phyloP scores from a whole-genome alignment of 2,113 vertebrate species.

The Lampris megalopsis region DNA sequence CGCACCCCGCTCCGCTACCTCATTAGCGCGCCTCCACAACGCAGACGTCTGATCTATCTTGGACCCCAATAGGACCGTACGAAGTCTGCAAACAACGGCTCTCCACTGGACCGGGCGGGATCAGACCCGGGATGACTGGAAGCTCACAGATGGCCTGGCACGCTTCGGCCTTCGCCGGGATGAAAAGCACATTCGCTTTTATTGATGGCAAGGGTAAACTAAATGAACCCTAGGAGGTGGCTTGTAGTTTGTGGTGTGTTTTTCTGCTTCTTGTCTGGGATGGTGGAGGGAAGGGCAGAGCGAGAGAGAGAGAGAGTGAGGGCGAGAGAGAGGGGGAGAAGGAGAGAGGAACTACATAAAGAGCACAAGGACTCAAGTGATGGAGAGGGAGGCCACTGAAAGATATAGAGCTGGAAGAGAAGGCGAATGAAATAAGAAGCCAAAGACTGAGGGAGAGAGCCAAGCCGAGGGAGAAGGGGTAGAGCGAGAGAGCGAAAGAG shows the following conservation, averaged over 20 bases:
- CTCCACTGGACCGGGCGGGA: slow-evolving; percentile 45
- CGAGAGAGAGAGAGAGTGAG: not conserved
- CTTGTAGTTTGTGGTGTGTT: slow-evolving; percentile 2
- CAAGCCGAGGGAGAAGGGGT: slow-evolving; percentile 3
- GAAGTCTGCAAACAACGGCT: slow-evolving; percentile 42
- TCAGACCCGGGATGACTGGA: slow-evolving; percentile 25
- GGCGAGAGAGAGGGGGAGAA: not conserved
- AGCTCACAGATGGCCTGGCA: slow-evolving; percentile 37
- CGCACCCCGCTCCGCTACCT: slow-evolving; percentile 64
- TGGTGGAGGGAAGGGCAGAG: not conserved
- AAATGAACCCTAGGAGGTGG: slow-evolving; percentile 43
- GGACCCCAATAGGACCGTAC: slow-evolving; percentile 52
- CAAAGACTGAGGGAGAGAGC: not conserved
- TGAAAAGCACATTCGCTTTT: slow-evolving; percentile 9
- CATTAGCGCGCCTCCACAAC: slow-evolving; percentile 72
- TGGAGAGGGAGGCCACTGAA: slow-evolving; percentile 20
- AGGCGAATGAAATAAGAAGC: slow-evolving; percentile 34
- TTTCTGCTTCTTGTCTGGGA: not conserved
- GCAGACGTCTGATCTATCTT: slow-evolving; percentile 69
- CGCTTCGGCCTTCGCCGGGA: slow-evolving; percentile 33
- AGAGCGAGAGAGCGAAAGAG: not conserved
- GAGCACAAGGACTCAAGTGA: not conserved
- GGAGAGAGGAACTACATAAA: not conserved
- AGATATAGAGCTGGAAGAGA: not conserved
- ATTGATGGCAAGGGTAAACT: slow-evolving; percentile 23